Conservation (phyloP, 2,888 invertebrate genomes). For the Ethmia dodecea region DNA sequence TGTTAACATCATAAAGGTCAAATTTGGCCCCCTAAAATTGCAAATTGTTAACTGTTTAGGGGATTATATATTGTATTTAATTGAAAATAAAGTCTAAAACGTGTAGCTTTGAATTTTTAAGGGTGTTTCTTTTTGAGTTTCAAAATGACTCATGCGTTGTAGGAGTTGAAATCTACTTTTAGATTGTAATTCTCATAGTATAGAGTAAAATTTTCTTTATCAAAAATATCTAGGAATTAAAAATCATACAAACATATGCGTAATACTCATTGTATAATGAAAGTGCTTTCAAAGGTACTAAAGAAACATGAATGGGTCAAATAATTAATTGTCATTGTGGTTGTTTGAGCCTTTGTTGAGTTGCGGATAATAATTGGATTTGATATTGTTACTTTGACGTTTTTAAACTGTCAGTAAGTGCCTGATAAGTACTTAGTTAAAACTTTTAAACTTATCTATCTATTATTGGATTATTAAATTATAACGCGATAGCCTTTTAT, state of each 20-base stretch:
- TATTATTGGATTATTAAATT: too few relatives aligned
- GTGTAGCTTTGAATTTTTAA: too few relatives aligned
- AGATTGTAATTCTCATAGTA: too few relatives aligned
- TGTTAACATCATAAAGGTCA: too few relatives aligned
- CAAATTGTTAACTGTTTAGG: too few relatives aligned
- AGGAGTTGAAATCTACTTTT: too few relatives aligned
- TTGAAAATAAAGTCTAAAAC: too few relatives aligned
- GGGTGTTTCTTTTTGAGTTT: neutral
- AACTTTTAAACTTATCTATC: too few relatives aligned
- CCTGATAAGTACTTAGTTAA: too few relatives aligned
- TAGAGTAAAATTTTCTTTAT: neutral
- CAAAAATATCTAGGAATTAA: constrained; percentile 10
- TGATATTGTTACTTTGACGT: constrained; percentile 10
- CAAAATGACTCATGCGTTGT: too few relatives aligned
- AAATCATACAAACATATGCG: constrained; percentile 49
- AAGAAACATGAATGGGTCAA: constrained; percentile 31
- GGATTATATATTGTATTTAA: neutral
- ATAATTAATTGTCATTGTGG: constrained; percentile 51
- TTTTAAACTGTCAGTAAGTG: constrained; percentile 3
- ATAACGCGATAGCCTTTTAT: too few relatives aligned
- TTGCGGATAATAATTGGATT: constrained; percentile 34
- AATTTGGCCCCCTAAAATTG: too few relatives aligned
- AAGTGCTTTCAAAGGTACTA: constrained; percentile 32
- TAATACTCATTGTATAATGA: constrained; percentile 41
- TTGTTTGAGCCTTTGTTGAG: constrained; percentile 23